Percentiles rank a stretch among this genome's conserved stretches.
phyloP scores from a whole-genome alignment of 2,888 invertebrate species.

The Latheticus oryzae region DNA sequence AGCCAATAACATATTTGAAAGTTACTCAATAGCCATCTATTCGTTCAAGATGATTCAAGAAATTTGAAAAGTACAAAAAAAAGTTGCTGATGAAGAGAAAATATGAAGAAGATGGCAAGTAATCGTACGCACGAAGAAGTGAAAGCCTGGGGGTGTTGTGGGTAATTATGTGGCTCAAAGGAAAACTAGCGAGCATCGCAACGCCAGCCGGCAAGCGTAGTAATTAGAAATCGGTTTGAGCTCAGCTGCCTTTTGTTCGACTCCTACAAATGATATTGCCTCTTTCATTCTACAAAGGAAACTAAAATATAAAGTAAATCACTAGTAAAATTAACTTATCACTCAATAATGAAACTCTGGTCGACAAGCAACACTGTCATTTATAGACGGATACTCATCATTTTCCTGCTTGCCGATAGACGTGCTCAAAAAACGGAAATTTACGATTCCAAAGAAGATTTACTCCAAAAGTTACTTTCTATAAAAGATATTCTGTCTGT shows the following conservation, averaged over 20 bases:
- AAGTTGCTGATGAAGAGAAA: constrained; percentile 11
- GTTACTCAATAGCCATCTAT: neutral
- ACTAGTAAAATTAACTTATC: constrained; percentile 51
- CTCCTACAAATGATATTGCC: constrained; percentile 51
- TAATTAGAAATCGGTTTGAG: constrained; percentile 59
- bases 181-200: constrained; percentile 53
- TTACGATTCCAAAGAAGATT: no score
- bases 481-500: no score
- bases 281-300: constrained; percentile 48
- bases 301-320: constrained; percentile 52
- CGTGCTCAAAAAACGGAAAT: no score
- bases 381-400: no score
- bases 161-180: constrained; percentile 62
- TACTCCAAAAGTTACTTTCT: no score
- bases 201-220: constrained; percentile 53
- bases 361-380: no score
- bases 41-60: constrained; percentile 11
- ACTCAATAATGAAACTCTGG: constrained; percentile 26
- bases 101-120: constrained; percentile 14
- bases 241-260: constrained; percentile 50
- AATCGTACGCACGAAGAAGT: constrained; percentile 30
- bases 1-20: no score
- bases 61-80: no score
- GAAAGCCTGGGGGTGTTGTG: constrained; percentile 56
- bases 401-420: no score